Conservation (phyloP, 1,140 invertebrate genomes). For the Procambarus virginalis region DNA sequence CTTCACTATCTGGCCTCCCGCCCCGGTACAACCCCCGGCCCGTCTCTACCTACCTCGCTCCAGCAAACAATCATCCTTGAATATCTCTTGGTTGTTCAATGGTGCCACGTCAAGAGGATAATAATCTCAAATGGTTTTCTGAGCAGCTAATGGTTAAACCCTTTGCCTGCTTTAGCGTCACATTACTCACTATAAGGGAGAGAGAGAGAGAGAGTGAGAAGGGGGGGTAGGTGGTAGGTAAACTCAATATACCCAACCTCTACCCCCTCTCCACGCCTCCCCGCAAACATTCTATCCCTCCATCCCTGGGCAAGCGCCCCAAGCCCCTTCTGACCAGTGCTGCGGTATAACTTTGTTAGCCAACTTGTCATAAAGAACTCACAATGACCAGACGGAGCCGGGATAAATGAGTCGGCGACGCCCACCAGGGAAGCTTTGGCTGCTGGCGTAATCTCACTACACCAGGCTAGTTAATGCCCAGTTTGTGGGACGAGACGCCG, state of each 20-base stretch:
- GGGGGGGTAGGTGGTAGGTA: background rate
- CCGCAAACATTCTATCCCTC: background rate
- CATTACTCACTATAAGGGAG: background rate
- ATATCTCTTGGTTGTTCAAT: background rate
- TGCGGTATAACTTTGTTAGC: background rate
- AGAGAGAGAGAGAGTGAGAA: background rate
- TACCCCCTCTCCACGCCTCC: background rate
- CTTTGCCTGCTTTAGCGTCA: background rate
- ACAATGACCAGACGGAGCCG: background rate
- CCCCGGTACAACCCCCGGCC: background rate
- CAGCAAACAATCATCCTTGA: no score
- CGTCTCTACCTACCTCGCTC: no score
- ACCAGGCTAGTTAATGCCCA: background rate
- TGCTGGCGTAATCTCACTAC: no score
- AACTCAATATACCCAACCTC: background rate
- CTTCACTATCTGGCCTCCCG: conserved; percentile 36
- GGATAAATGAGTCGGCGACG: no score
- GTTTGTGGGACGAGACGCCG: background rate
- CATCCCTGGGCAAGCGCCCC: background rate
- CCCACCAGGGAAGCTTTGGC: no score
- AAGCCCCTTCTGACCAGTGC: background rate
- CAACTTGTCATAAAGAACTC: background rate
- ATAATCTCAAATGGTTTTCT: background rate
- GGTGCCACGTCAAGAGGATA: background rate
- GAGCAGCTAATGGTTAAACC: background rate